Percentiles rank a stretch among this genome's conserved stretches.
Evolutionary conservation across 2,888 invertebrate species (phyloP).

Genomic region (Athripsodes cinereus): DNA sequence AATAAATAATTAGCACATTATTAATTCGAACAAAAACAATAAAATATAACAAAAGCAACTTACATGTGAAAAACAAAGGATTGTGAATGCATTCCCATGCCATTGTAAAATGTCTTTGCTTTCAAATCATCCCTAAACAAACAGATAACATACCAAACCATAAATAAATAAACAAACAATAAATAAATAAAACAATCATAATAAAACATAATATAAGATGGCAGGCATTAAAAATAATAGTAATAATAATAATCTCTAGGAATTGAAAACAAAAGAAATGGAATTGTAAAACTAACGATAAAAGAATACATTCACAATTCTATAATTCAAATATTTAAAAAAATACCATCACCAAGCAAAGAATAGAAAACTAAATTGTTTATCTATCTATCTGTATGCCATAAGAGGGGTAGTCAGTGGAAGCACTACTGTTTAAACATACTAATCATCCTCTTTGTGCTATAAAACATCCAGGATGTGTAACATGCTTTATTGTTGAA

Average conservation of each 20-base stretch:
- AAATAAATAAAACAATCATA: not conserved
- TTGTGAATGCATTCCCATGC: conserved; percentile 21
- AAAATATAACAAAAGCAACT: conserved; percentile 13
- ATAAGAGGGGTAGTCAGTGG: no score
- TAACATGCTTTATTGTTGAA: no score
- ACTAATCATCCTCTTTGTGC: no score
- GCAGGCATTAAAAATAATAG: not conserved
- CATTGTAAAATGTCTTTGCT: conserved; percentile 23
- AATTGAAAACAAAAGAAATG: not conserved
- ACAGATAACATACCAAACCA: conserved; percentile 23
- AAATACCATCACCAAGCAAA: no score
- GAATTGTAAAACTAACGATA: not conserved
- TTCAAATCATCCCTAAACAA: conserved; percentile 25
- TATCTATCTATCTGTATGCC: no score
- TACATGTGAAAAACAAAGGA: conserved; percentile 27
- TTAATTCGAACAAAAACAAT: not conserved
- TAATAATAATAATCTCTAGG: no score
- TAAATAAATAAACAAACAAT: conserved; percentile 21
- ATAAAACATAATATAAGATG: not conserved
- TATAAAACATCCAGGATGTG: no score
- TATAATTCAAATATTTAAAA: no score
- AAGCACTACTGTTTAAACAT: no score
- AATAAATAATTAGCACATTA: no score
- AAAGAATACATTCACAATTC: not conserved
- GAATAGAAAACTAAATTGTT: no score